Percentiles rank a stretch among this genome's conserved stretches.
Conservation (phyloP, 2,113 vertebrate genomes). For the Upupa epops region DNA sequence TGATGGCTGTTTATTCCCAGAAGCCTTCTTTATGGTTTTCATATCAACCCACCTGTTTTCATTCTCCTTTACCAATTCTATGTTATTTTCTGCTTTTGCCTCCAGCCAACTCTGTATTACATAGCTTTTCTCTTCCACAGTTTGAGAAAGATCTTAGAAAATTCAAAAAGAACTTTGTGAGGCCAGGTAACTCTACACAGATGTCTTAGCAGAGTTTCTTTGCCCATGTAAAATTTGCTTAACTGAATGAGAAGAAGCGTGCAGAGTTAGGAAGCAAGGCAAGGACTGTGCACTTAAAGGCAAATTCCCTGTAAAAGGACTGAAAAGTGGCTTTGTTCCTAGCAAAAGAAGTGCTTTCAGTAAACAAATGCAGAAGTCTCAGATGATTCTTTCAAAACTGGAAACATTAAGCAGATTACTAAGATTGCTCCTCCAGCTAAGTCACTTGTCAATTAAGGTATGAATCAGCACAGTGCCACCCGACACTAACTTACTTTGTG, state of each 20-base stretch:
- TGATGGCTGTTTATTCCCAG: slow-evolving; percentile 38
- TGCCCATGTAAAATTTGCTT: background rate
- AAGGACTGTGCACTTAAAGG: background rate
- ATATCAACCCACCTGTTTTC: background rate
- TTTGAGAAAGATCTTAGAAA: background rate
- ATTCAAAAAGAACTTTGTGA: background rate
- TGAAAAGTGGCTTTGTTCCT: background rate
- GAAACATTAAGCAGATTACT: background rate
- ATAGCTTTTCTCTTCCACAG: background rate
- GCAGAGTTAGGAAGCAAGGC: background rate
- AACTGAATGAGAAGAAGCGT: background rate
- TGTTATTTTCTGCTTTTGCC: background rate
- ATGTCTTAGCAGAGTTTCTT: background rate
- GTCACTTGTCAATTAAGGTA: background rate
- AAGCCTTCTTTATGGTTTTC: background rate
- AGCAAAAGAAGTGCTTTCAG: background rate
- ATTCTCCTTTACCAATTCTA: background rate
- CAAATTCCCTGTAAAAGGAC: background rate
- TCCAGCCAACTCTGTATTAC: background rate
- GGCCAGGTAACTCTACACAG: background rate
- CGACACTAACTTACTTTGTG: background rate
- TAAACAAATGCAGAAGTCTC: background rate
- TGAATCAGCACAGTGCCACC: background rate
- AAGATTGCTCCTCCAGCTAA: background rate
- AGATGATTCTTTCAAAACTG: background rate